These are phyloP conservation scores for Odontothrips loti DNA, from an alignment of 2,888 invertebrate genomes.

Conservation along the genomic window DNA sequence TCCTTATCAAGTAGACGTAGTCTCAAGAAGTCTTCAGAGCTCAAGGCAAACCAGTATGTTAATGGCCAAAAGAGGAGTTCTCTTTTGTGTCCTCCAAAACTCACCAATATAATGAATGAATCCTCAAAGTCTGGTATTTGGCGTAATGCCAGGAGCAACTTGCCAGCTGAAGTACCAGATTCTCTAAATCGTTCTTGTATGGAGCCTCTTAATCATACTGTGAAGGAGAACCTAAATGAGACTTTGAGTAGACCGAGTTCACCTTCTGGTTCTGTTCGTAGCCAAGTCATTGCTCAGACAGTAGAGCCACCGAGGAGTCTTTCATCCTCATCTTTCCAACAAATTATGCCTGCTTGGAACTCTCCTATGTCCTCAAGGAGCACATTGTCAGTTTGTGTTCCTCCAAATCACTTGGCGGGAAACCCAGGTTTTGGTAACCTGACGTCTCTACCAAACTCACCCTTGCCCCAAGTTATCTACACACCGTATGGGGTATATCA, in stretches of 20 bases:
- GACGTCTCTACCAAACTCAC: neutral
- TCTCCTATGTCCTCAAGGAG: neutral
- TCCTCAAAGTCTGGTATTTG: neutral
- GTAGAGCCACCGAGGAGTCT: neutral
- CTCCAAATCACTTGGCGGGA: neutral
- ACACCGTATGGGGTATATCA: conserved; percentile 1
- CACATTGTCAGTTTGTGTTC: neutral
- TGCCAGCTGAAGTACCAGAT: neutral
- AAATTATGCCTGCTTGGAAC: neutral
- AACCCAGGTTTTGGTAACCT: neutral
- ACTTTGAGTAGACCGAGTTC: neutral
- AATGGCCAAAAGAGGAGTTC: neutral
- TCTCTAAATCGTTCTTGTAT: neutral
- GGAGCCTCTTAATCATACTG: neutral
- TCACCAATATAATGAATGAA: neutral
- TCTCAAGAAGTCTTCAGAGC: neutral
- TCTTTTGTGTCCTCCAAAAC: neutral
- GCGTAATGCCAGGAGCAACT: neutral
- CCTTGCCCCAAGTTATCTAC: neutral
- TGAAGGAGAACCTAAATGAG: neutral
- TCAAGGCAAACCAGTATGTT: neutral
- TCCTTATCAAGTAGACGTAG: neutral
- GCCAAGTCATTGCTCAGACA: neutral
- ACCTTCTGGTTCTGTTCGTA: neutral
- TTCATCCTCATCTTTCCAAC: neutral